phyloP scores from a whole-genome alignment of 2,113 vertebrate species.

The Xiphorhynchus elegans region DNA sequence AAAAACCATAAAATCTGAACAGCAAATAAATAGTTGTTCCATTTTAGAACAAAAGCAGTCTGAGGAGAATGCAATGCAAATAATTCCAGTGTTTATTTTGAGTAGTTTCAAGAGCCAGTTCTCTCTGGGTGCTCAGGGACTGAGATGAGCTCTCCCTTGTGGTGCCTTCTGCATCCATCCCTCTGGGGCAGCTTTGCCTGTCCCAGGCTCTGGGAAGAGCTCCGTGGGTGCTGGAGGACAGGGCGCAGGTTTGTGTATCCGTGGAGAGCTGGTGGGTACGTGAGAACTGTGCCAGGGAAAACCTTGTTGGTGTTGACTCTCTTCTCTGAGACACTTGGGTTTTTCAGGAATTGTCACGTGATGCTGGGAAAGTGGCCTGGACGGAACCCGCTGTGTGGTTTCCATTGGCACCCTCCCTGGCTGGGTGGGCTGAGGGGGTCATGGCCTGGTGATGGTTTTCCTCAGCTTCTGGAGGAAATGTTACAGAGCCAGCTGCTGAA shows the following conservation, averaged over 20 bases:
- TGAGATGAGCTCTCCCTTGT: not conserved
- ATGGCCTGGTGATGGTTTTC: not conserved
- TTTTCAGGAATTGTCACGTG: not conserved
- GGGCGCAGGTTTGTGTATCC: not conserved
- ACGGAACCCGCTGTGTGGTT: not conserved
- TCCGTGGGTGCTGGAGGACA: not conserved
- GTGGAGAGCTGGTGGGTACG: not conserved
- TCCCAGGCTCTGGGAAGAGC: not conserved
- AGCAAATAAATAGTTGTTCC: not conserved
- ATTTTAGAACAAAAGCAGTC: not conserved
- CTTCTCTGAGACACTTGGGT: not conserved
- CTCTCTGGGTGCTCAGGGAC: not conserved
- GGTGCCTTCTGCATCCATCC: not conserved
- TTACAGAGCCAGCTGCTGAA: not conserved
- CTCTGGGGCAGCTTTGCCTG: not conserved
- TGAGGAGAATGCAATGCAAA: not conserved
- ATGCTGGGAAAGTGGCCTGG: not conserved
- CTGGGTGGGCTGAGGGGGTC: not conserved
- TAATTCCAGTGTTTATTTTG: not conserved
- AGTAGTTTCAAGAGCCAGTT: not conserved
- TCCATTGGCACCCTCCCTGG: not conserved
- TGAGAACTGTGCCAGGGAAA: not conserved
- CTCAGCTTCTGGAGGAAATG: not conserved
- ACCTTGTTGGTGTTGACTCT: not conserved
- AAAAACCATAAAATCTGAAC: not conserved